Percentiles rank a stretch among this genome's conserved stretches.
Evolutionary conservation across 2,113 vertebrate species (phyloP).

Genomic region (Nannobrachium achirus): DNA sequence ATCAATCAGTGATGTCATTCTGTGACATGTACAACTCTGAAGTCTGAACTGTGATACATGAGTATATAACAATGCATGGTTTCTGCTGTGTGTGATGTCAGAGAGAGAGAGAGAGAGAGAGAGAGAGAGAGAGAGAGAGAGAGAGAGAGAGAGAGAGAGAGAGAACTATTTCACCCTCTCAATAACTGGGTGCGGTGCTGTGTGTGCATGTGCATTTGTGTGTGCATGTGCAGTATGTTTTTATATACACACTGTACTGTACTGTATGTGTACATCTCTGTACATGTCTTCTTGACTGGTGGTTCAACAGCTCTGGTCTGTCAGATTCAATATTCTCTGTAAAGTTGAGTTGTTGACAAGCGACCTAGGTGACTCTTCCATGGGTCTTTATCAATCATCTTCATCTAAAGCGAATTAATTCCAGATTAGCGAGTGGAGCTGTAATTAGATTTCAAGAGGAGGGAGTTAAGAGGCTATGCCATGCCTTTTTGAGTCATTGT

Average conservation of each 20-base stretch:
- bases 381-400: slow-evolving; percentile 69
- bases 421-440: slow-evolving; percentile 65
- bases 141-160: too few species aligned
- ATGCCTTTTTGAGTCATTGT: slow-evolving; percentile 36
- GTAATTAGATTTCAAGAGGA: slow-evolving; percentile 71
- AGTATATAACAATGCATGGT: too few species aligned
- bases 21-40: too few species aligned
- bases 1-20: too few species aligned
- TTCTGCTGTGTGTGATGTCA: too few species aligned
- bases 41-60: too few species aligned
- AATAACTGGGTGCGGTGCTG: too few species aligned
- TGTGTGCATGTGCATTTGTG: too few species aligned
- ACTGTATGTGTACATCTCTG: neutral
- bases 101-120: too few species aligned
- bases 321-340: slow-evolving; percentile 53
- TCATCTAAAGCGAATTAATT: slow-evolving; percentile 74
- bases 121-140: too few species aligned
- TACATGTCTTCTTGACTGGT: slow-evolving; percentile 14
- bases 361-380: slow-evolving; percentile 66
- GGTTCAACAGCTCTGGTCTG: slow-evolving; percentile 16
- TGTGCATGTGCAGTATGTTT: too few species aligned
- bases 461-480: slow-evolving; percentile 53
- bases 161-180: too few species aligned
- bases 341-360: slow-evolving; percentile 53
- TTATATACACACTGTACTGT: neutral